Conservation (phyloP, 2,888 invertebrate species). For the Ochropleura plecta region DNA sequence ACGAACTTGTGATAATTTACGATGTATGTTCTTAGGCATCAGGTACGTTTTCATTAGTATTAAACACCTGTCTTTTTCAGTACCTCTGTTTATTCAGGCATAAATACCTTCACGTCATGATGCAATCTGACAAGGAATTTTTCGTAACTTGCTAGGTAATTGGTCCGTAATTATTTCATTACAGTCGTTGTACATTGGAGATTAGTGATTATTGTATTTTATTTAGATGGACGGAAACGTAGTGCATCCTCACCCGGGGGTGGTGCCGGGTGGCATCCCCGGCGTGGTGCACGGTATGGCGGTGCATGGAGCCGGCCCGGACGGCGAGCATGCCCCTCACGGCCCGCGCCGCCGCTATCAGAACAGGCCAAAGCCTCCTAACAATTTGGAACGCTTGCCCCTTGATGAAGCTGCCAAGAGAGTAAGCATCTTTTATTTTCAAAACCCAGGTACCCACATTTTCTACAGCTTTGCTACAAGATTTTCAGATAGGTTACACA, state of each 20-base stretch:
- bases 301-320: slow-evolving; percentile 84
- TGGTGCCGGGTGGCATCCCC: slow-evolving; percentile 81
- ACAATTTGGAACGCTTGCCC: slow-evolving; percentile 90
- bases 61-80: background rate
- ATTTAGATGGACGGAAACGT: slow-evolving; percentile 86
- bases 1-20: slow-evolving; percentile 22
- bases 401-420: slow-evolving; percentile 93
- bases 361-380: slow-evolving; percentile 84
- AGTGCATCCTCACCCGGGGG: slow-evolving; percentile 83
- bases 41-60: slow-evolving; percentile 46
- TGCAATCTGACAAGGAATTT: slow-evolving; percentile 6
- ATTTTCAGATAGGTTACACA: background rate
- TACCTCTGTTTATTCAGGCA: background rate
- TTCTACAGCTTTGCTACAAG: background rate
- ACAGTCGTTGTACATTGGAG: background rate
- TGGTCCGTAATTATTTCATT: slow-evolving; percentile 7
- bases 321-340: slow-evolving; percentile 84
- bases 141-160: slow-evolving; percentile 34
- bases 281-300: slow-evolving; percentile 85
- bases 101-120: slow-evolving; percentile 11
- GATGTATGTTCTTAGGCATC: slow-evolving; percentile 59
- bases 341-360: slow-evolving; percentile 86
- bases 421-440: slow-evolving; percentile 68
- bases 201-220: slow-evolving; percentile 35
- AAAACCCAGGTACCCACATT: slow-evolving; percentile 4